Percentiles rank a stretch among this genome's conserved stretches.
phyloP scores from a whole-genome alignment of 2,888 invertebrate species.

The Drosophila diplacantha region DNA sequence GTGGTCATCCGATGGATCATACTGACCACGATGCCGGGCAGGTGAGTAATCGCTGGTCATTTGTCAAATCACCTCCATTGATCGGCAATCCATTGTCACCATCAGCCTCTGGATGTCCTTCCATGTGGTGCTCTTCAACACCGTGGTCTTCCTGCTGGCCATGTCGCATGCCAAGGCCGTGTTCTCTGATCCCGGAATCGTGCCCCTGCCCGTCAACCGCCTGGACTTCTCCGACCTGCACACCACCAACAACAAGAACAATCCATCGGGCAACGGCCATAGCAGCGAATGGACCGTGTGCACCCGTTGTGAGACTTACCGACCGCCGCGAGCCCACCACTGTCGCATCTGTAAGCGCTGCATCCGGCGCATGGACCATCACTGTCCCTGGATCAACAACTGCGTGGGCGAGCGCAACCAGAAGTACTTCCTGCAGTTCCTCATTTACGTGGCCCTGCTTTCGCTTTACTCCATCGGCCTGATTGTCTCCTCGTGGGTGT shows the following conservation, averaged over 20 bases:
- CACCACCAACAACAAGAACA: conserved; percentile 80
- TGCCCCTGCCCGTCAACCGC: conserved; percentile 85
- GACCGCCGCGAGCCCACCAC: conserved; percentile 91
- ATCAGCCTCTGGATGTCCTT: conserved; percentile 88
- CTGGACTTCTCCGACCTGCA: conserved; percentile 90
- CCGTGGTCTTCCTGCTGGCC: conserved; percentile 84
- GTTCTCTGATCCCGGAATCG: conserved; percentile 92
- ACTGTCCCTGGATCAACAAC: conserved; percentile 95
- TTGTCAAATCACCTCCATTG: neutral
- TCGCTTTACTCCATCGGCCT: conserved; percentile 84
- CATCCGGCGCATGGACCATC: conserved; percentile 80
- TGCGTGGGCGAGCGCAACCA: conserved; percentile 95
- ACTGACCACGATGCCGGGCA: conserved; percentile 87
- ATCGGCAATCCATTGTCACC: conserved; percentile 57
- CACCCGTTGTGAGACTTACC: conserved; percentile 86
- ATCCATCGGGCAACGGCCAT: conserved; percentile 77
- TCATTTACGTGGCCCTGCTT: conserved; percentile 86
- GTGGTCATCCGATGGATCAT: conserved; percentile 91
- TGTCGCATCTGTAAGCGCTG: conserved; percentile 92
- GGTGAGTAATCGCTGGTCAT: conserved; percentile 78
- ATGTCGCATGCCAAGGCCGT: conserved; percentile 91
- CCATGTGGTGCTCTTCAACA: conserved; percentile 88
- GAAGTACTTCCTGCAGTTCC: conserved; percentile 93
- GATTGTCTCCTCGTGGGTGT: conserved; percentile 85
- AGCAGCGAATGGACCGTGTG: conserved; percentile 86